phyloP scores from a whole-genome alignment of 2,113 vertebrate genomes.

The Stegastes partitus region DNA sequence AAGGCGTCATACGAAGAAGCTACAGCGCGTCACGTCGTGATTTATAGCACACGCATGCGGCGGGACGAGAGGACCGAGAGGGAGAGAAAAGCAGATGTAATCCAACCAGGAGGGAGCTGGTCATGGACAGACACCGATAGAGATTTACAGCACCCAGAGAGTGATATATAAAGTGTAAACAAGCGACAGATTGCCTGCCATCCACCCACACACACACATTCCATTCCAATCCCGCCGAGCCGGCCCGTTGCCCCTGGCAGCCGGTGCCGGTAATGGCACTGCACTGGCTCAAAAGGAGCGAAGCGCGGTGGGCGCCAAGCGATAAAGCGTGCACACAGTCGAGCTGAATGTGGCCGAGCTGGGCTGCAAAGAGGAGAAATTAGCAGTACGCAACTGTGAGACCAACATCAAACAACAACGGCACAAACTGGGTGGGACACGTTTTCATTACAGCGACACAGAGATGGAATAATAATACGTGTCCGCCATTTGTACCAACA shows the following conservation, averaged over 20 bases:
- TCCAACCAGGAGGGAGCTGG: conserved; percentile 53
- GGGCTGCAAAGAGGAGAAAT: conserved; percentile 21
- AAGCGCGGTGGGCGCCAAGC: conserved; percentile 41
- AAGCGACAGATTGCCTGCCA: conserved; percentile 77
- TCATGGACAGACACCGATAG: conserved; percentile 54
- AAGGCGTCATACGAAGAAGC: background rate
- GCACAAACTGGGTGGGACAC: background rate
- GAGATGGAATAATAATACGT: background rate
- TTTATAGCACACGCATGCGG: conserved; percentile 31
- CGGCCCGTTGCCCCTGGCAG: conserved; percentile 72
- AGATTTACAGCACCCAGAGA: conserved; percentile 69
- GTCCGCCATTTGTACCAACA: background rate
- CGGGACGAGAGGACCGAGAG: background rate
- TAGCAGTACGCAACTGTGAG: conserved; percentile 7
- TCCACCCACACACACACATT: conserved; percentile 54
- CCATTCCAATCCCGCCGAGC: conserved; percentile 63
- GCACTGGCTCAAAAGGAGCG: conserved; percentile 46
- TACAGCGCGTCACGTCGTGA: conserved; percentile 16
- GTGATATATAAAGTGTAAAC: conserved; percentile 77
- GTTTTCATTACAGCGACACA: conserved; percentile 4
- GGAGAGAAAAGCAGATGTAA: conserved; percentile 48
- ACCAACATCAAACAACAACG: conserved; percentile 19
- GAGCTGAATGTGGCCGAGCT: conserved; percentile 33
- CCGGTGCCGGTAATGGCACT: conserved; percentile 53
- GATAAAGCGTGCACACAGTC: conserved; percentile 24